phyloP scores from a whole-genome alignment of 2,797 vertebrate genomes.

The Falco naumanni region DNA sequence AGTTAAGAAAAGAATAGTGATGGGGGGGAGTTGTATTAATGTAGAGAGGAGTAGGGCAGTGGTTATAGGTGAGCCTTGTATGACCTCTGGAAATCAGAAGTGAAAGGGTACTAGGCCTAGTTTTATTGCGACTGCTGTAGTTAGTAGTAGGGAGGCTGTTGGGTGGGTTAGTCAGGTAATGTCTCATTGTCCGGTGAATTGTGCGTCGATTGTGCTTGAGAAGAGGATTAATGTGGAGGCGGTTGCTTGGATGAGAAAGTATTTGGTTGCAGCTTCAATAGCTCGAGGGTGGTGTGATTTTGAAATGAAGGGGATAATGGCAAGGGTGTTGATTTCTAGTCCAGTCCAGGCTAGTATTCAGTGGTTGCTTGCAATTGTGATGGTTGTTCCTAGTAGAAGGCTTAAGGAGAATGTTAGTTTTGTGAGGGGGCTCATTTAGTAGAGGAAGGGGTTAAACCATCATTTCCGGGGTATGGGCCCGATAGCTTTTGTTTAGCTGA shows the following conservation, averaged over 20 bases:
- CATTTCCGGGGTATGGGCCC: too few species aligned
- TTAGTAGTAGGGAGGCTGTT: accelerated
- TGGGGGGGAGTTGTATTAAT: too few species aligned
- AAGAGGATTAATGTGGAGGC: accelerated
- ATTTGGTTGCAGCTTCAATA: slow-evolving; percentile 4
- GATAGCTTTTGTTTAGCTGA: slow-evolving; percentile 70
- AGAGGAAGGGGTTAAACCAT: too few species aligned
- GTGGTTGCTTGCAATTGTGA: accelerated
- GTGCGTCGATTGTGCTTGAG: accelerated
- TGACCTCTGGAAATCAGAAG: too few species aligned
- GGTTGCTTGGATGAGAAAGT: not conserved
- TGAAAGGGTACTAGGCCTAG: too few species aligned
- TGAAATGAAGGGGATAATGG: not conserved
- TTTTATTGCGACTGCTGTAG: not conserved
- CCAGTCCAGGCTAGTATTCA: slow-evolving; percentile 23
- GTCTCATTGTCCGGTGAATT: accelerated
- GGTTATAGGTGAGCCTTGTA: too few species aligned
- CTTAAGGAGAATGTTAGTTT: too few species aligned
- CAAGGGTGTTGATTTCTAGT: slow-evolving; percentile 45
- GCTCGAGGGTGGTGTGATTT: slow-evolving; percentile 47
- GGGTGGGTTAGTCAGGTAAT: too few species aligned
- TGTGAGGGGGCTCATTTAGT: too few species aligned
- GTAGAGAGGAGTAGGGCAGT: too few species aligned
- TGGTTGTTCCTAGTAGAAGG: not conserved
- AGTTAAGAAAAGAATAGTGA: too few species aligned